A percentile compares a stretch with the other conserved stretches of the same genome.
phyloP scores from a whole-genome alignment of 2,888 invertebrate genomes.

The Cephonodes hylas region DNA sequence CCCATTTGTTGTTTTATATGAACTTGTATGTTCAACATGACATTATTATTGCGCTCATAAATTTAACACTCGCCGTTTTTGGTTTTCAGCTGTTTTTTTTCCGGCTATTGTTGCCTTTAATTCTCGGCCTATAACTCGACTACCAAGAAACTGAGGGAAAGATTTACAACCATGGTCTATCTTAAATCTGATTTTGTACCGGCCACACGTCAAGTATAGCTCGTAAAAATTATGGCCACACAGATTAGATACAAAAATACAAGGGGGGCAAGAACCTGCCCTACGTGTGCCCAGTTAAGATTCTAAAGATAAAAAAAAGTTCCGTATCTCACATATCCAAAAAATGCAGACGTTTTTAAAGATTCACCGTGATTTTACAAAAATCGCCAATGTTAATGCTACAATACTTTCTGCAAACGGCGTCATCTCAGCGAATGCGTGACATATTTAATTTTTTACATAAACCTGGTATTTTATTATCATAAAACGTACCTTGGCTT shows the following conservation, averaged over 20 bases:
- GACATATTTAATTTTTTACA: not conserved
- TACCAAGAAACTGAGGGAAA: constrained; percentile 3
- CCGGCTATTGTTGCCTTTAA: not conserved
- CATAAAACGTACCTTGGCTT: not conserved
- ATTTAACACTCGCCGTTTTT: constrained; percentile 23
- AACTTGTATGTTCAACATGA: constrained; percentile 25
- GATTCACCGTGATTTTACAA: not conserved
- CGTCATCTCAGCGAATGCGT: not conserved
- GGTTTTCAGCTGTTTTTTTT: constrained; percentile 1
- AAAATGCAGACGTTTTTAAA: not conserved
- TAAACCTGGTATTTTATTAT: not conserved
- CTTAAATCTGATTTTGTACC: constrained; percentile 9
- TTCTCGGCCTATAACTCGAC: constrained; percentile 6
- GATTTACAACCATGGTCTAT: constrained; percentile 2
- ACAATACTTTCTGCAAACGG: not conserved
- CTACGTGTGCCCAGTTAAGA: constrained; percentile 4
- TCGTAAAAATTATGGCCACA: constrained; percentile 5
- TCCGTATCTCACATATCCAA: not conserved
- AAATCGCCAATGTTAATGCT: too few species aligned
- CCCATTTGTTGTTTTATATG: constrained; percentile 35
- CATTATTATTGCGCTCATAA: constrained; percentile 32
- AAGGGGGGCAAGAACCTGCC: constrained; percentile 4
- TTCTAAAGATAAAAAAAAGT: not conserved
- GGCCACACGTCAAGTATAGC: not conserved
- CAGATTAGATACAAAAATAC: constrained; percentile 5